Base-by-base conservation (phyloP, 2,113 vertebrate species). In the Elephas maximus region DNA sequence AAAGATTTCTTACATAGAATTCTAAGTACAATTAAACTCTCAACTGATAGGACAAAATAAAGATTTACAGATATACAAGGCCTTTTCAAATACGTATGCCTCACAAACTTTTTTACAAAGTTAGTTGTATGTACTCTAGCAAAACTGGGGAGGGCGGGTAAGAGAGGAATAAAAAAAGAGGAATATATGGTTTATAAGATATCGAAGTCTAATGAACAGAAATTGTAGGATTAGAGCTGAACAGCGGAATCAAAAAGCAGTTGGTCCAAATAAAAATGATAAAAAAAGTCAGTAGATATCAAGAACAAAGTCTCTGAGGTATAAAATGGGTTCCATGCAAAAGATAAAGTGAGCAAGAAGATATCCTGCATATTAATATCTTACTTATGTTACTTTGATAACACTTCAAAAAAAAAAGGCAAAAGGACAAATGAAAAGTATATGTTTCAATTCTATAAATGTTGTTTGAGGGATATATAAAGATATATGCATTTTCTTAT, bases 141-240 rank as follows among this genome's bases (percentile, higher is more conserved):
- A 82, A 92, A 89, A 84, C 8, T 5, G 37, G 37, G 37, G 37
- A 37, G 37, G 37, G 37, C 48, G 30, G 2, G 4, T 71, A 74
- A 18, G n/a, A 15, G 37, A 21, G 14, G 80, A 89, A 92, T 84
- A 28, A 83, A 96, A 62, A 51, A 78, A 96, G 41, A 76, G 65
- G 60, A 53, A 81, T 26, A 80, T 28, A 90, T 14, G 14, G 24
- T 74, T 93, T 90, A 74, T 2, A 74, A 48, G 65, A 23, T 10
- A 86, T 60, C n/a, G 62, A 95, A 48, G 37, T 90, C 60, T 77
- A 90, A 76, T n/a, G 48, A 90, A 45, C 23, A 94, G 92, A 94
- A 92, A 96, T 44, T 60, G 5, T 23, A 74, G 69, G 14, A 89
- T 37, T 80, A 92, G 5, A 74, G 8, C 63, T 78, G n/a, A 89